Evolutionary conservation across 92 coral and sea anemone species (phyloP), one percentile per base, ranked within the genome.

Genomic region (Micromussa lordhowensis): DNA sequence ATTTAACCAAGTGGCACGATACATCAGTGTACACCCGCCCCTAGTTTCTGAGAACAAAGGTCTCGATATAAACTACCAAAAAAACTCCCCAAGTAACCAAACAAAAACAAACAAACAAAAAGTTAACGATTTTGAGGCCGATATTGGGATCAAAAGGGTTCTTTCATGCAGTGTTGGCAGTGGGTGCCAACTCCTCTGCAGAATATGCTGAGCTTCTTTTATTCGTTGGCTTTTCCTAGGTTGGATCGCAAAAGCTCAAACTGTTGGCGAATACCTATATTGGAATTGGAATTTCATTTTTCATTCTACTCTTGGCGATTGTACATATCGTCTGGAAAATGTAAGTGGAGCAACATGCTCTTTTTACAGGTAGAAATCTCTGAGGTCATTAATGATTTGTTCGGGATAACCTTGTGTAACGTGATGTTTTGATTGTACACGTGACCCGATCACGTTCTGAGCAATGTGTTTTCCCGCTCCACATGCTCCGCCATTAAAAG

Each of bases 201-300:
- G 34, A 40, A 38, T 48, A 38, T 17, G 44, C 19, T 55, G 19
- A 18, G 10, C 78, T 29, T 68, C 48, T 51, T 0, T 78, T 53
- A 13, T 59, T 30, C 54, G 63, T 58, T 86, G 31, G 13, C 51
- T n/a, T 64, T 78, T 22, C 10, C 44, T 51, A 86, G 89, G 21
- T 64, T 11, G 66, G 63, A 4, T 30, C 66, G n/a, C 31, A 57
- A n/a, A 84, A 92, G 51, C 86, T 98, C 15, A 75, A 83, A 40
- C 71, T 98, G 70, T 90, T 93, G 81, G 93, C 96, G 61, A 98
- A 98, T 88, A 90, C 97, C 0, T 98, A 98, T 80, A 81, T 91
- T 70, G 98, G 95, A 48, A 89, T 94, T 24, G 98, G 96, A 13
- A 85, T 96, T 38, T 94, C 97, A 17, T 88, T 93, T 76, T 36